Conservation (phyloP, 2,888 invertebrate genomes). For the Auanema sp. region DNA sequence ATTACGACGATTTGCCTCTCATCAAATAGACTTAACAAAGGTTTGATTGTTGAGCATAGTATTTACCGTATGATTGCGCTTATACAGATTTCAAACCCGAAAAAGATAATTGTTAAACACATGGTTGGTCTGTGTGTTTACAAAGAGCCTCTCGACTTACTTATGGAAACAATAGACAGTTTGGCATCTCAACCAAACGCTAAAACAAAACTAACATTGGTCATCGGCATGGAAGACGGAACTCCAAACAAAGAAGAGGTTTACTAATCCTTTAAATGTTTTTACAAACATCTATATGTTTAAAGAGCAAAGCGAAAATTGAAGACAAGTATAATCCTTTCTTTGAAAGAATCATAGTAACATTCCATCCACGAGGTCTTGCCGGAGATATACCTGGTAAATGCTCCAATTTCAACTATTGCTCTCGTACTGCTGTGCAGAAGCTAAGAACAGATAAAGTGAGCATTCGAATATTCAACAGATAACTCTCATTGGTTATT, state of each 20-base stretch:
- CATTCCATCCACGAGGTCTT: constrained; percentile 54
- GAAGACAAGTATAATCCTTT: constrained; percentile 43
- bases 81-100: constrained; percentile 37
- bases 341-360: constrained; percentile 55
- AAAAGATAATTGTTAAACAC: constrained; percentile 38
- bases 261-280: constrained; percentile 4
- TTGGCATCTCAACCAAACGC: constrained; percentile 48
- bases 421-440: constrained; percentile 45
- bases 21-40: constrained; percentile 40
- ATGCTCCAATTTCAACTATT: constrained; percentile 58
- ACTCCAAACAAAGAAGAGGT: constrained; percentile 56
- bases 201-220: constrained; percentile 44
- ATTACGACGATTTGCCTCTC: constrained; percentile 39
- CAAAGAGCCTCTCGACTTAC: constrained; percentile 51
- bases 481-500: not conserved
- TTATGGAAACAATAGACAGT: constrained; percentile 54
- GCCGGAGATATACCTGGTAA: constrained; percentile 60
- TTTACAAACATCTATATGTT: not conserved
- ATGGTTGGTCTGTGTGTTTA: constrained; percentile 48
- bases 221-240: constrained; percentile 56
- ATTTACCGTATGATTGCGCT: constrained; percentile 1
- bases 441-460: constrained; percentile 43
- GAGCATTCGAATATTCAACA: not conserved
- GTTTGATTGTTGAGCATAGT: constrained; percentile 16
- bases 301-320: constrained; percentile 45